phyloP scores from a whole-genome alignment of 2,888 invertebrate genomes.

The Agonopterix arenella region DNA sequence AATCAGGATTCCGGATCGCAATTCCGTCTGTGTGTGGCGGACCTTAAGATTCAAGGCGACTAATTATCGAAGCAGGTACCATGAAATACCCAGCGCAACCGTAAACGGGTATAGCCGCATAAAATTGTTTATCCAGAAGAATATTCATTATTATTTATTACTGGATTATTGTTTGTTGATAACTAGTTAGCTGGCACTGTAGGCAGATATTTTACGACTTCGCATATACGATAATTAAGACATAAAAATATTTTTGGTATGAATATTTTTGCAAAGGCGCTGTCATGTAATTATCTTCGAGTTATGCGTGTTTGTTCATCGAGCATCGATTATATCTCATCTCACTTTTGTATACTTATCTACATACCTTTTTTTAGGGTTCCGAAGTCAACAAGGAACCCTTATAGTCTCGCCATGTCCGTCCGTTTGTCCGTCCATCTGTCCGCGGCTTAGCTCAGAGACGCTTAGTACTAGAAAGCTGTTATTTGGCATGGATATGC shows the following conservation, averaged over 20 bases:
- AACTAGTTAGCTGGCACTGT: slow-evolving; percentile 17
- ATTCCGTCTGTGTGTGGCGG: no score
- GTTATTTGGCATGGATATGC: no score
- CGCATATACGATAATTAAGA: slow-evolving; percentile 41
- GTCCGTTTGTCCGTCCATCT: no score
- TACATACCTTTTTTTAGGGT: no score
- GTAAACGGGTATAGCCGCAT: slow-evolving; percentile 17
- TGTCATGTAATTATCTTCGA: neutral
- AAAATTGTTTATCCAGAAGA: slow-evolving; percentile 31
- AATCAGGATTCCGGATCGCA: no score
- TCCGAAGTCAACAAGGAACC: no score
- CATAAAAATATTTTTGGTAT: slow-evolving; percentile 40
- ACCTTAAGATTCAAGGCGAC: neutral
- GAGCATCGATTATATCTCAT: no score
- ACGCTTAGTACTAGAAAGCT: no score
- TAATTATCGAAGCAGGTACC: slow-evolving; percentile 2
- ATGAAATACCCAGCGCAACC: slow-evolving; percentile 4
- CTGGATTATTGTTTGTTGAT: slow-evolving; percentile 49
- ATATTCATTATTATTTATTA: slow-evolving; percentile 43
- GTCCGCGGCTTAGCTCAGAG: no score
- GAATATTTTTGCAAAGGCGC: slow-evolving; percentile 12
- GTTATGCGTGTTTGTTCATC: neutral
- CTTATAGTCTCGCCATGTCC: no score
- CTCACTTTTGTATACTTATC: no score
- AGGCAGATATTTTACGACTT: slow-evolving; percentile 24